phyloP scores from a whole-genome alignment of 1,140 invertebrate species.

The Heliothis subflexa region DNA sequence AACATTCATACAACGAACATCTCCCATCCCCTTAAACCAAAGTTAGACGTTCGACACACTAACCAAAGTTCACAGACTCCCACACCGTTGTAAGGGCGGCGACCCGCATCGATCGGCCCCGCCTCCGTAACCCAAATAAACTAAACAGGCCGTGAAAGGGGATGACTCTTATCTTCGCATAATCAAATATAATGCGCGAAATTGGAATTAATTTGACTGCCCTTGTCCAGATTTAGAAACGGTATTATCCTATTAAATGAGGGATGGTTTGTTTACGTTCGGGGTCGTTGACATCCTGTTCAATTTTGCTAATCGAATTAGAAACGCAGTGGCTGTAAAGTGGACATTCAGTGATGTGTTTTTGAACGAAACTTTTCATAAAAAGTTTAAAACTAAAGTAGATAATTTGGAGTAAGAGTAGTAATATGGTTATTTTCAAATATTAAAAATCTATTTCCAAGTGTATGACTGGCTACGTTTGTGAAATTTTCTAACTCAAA shows the following conservation, averaged over 20 bases:
- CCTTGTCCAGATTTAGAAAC: background rate
- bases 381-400: too few species aligned
- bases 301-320: too few species aligned
- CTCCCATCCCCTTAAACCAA: background rate
- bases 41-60: background rate
- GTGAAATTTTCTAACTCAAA: too few species aligned
- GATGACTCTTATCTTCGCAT: background rate
- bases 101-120: conserved; percentile 1
- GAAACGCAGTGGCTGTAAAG: too few species aligned
- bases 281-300: conserved; percentile 1
- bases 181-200: background rate
- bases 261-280: conserved; percentile 6
- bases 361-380: too few species aligned
- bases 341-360: too few species aligned
- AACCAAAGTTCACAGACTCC: background rate
- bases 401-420: too few species aligned
- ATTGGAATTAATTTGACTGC: conserved; percentile 21
- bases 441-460: too few species aligned
- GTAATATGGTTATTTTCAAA: too few species aligned
- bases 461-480: too few species aligned
- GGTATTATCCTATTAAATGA: background rate
- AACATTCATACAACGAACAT: too few species aligned
- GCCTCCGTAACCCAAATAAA: conserved; percentile 34
- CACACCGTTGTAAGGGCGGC: background rate
- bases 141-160: conserved; percentile 24